Base-by-base conservation (phyloP, 2,113 vertebrate genomes). In the Riparia riparia region DNA sequence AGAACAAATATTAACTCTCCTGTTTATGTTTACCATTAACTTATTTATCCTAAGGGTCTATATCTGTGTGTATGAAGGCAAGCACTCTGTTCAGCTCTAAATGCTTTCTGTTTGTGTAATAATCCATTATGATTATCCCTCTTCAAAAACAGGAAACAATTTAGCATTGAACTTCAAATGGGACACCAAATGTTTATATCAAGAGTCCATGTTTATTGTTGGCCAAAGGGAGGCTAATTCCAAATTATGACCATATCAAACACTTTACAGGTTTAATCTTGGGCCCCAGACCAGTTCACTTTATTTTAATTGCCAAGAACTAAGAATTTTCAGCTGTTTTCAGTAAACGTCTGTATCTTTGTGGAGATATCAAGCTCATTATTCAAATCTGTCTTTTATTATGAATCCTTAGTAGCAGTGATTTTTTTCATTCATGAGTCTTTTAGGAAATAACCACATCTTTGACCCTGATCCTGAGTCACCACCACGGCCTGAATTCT, bases 41-140 rank as follows among this genome's bases (percentile, higher is more conserved):
- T 96, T 96, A 93, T 92, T 97, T 97, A 93, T 98, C 96, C 97
- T 96, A 86, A 97, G 97, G 97, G 92, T 96, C 74, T 84, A 72
- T 97, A 95, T 94, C 93, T 92, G 37, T 73, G 79, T 60, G 50
- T 80, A 87, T 78, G 95, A 96, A 96, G 68, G 95, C 85, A 96
- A 96, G 91, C 4, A 1, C 25, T 81, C 39, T 29, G 57, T 86
- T 97, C 78, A 92, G 71, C 82, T 94, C 78, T 76, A 94, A 96
- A 96, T 87, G 89, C 37, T 93, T 94, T 93, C 78, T 86, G 76
- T 86, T 97, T 92, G 74, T 77, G 65, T 84, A 97, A 92, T 78
- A 96, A 96, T 82, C 76, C 70, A 56, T 90, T 88, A 50, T 72
- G 93, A 96, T 96, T 87, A 96, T 81, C 56, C 61, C 76, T 90